Base-by-base conservation (phyloP, 2,888 invertebrate genomes). In the Dryobota labecula region DNA sequence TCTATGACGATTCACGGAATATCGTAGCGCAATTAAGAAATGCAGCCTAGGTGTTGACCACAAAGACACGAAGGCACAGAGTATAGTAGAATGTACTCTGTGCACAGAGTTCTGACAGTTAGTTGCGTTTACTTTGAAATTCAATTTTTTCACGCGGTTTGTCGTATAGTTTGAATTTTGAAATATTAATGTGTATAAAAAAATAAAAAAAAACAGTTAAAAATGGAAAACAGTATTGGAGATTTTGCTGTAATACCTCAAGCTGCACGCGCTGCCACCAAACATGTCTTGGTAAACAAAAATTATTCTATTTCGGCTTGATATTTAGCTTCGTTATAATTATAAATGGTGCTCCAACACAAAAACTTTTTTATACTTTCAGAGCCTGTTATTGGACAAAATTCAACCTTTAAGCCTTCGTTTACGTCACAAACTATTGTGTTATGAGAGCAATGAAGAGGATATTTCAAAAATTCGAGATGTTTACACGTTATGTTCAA, bases 401-500 rank as follows among this genome's bases (percentile, higher is more conserved):
- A 89, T 94, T 65, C 90, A 92, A 57, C 95, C 95, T 0, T 60
- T 91, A 57, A 84, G 92, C 66, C 78, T 82, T 41, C 86, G 82
- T 67, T 89, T 95, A 76, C 90, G 90, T 36, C 82, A 85, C 24
- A 90, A 90, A 79, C 76, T 94, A 41, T 84, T 89, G 51, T 68
- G 74, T 6, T 72, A 80, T 53, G 70, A 65, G 20, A 84, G 82
- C 38, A 80, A 83, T 45, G 85, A 84, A 41, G 78, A 85, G 57
- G 84, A 88, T 11, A 66, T 85, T 24, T 67, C 69, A 5, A 91
- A 90, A 84, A 73, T 94, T 62, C 87, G 88, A 41, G 92, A 93
- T 82, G 87, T 94, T n/a, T 94, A 90, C 70, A 84, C 88, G 24
- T 83, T 96, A 24, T 94, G 95, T 86, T 88, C 92, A 45, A 95